Evolutionary conservation across 2,888 invertebrate genomes (phyloP).

Genomic region (Blera fallax): DNA sequence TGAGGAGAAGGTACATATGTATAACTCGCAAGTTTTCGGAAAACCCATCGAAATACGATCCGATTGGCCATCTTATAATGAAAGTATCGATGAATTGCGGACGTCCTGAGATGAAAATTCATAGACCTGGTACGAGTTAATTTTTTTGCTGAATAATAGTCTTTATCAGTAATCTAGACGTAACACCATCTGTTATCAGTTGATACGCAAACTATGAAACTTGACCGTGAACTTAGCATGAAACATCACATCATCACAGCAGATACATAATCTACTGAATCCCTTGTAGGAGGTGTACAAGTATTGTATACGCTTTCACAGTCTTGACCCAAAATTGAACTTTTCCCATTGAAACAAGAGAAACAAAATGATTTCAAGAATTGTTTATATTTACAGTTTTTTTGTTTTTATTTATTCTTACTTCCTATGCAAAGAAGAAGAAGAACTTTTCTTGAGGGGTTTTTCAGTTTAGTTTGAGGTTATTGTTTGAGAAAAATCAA

Average conservation of each 20-base stretch:
- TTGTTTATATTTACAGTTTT: background rate
- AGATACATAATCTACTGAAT: background rate
- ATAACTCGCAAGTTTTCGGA: background rate
- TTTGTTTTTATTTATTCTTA: background rate
- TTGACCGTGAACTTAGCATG: background rate
- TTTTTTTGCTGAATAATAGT: background rate
- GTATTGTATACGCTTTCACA: background rate
- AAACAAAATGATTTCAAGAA: background rate
- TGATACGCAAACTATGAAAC: background rate
- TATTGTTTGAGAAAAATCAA: background rate
- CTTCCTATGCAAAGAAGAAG: background rate
- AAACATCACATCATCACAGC: background rate
- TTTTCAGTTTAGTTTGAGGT: background rate
- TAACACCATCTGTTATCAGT: background rate
- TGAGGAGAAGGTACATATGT: too few species aligned
- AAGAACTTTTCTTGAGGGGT: background rate
- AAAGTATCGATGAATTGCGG: background rate
- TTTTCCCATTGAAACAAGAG: background rate
- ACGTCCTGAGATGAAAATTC: background rate
- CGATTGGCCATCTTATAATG: background rate
- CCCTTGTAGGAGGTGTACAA: background rate
- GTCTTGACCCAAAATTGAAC: slow-evolving; percentile 1
- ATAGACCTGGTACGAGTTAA: background rate
- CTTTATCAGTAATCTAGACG: background rate
- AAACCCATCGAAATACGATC: background rate